A percentile compares a stretch with the other conserved stretches of the same genome.
Conservation (phyloP, 1,140 invertebrate species). For the Drosophila asahinai region DNA sequence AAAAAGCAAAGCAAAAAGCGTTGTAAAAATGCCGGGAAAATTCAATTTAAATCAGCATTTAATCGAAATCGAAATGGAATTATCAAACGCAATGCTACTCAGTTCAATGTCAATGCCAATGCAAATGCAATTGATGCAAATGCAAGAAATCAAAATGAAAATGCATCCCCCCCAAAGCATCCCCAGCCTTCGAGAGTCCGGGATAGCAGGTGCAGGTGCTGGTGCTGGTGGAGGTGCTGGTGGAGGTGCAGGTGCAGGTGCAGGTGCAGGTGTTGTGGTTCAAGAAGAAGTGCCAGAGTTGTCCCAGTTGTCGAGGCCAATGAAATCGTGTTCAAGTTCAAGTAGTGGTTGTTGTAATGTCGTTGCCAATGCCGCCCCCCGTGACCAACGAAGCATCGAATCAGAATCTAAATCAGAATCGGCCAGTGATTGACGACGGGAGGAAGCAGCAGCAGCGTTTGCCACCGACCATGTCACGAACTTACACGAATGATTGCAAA, state of each 20-base stretch:
- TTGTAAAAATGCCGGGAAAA: conserved; percentile 35
- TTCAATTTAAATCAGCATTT: conserved; percentile 24
- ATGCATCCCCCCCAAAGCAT: conserved; percentile 39
- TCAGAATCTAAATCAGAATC: conserved; percentile 30
- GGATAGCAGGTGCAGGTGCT: conserved; percentile 8
- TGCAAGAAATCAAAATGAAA: conserved; percentile 53
- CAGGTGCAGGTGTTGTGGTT: conserved; percentile 29
- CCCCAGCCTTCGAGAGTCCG: conserved; percentile 12
- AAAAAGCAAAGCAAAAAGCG: conserved; percentile 25
- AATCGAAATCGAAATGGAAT: conserved; percentile 28
- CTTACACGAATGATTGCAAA: conserved; percentile 83
- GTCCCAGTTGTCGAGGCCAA: conserved; percentile 17
- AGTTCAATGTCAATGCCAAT: conserved; percentile 36
- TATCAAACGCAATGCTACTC: conserved; percentile 39
- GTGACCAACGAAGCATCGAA: conserved; percentile 44
- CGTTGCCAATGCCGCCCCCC: conserved; percentile 21
- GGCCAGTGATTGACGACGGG: conserved; percentile 41
- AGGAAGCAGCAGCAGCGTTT: conserved; percentile 39
- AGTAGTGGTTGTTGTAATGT: conserved; percentile 23
- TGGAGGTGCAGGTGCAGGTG: conserved; percentile 7
- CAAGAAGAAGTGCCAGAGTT: conserved; percentile 37
- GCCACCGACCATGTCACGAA: conserved; percentile 78
- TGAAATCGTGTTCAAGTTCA: conserved; percentile 50
- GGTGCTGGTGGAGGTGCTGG: conserved; percentile 1
- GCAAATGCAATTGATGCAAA: conserved; percentile 38